These are phyloP conservation scores for Rhizoglyphus robini DNA, from an alignment of 1,140 invertebrate genomes.

Conservation along the genomic window DNA sequence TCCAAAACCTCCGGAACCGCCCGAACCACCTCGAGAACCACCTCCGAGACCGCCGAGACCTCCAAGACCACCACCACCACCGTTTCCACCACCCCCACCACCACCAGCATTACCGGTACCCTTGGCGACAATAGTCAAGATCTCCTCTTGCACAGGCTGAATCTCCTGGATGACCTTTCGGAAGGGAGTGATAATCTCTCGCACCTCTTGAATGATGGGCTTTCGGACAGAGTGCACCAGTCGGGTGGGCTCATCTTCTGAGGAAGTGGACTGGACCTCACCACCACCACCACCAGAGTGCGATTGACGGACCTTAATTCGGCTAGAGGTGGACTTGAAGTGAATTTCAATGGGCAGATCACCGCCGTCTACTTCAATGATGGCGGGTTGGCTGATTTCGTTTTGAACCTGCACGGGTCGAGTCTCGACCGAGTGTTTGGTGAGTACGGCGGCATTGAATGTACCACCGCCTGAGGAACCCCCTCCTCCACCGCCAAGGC, in stretches of 20 bases:
- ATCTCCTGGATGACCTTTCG: too few species aligned
- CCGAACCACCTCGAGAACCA: neutral
- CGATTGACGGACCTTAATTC: conserved; percentile 5
- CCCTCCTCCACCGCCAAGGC: conserved; percentile 6
- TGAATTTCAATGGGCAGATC: conserved; percentile 2
- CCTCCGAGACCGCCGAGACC: neutral
- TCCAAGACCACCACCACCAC: neutral
- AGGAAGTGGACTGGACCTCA: neutral
- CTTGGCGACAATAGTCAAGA: too few species aligned
- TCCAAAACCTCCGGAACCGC: neutral
- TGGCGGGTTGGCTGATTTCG: neutral
- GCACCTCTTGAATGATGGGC: too few species aligned
- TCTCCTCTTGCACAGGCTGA: too few species aligned
- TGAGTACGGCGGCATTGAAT: neutral
- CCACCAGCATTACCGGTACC: too few species aligned
- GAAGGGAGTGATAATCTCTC: too few species aligned
- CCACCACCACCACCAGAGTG: neutral
- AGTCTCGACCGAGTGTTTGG: conserved; percentile 15
- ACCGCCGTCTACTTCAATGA: conserved; percentile 14
- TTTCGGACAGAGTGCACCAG: too few species aligned
- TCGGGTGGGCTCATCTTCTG: too few species aligned
- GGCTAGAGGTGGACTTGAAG: conserved; percentile 7
- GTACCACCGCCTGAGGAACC: neutral
- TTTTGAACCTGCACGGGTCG: neutral
- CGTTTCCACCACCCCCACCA: too few species aligned